These are phyloP conservation scores for Mercenaria mercenaria DNA, from an alignment of 1,140 invertebrate genomes.

Conservation along the genomic window DNA sequence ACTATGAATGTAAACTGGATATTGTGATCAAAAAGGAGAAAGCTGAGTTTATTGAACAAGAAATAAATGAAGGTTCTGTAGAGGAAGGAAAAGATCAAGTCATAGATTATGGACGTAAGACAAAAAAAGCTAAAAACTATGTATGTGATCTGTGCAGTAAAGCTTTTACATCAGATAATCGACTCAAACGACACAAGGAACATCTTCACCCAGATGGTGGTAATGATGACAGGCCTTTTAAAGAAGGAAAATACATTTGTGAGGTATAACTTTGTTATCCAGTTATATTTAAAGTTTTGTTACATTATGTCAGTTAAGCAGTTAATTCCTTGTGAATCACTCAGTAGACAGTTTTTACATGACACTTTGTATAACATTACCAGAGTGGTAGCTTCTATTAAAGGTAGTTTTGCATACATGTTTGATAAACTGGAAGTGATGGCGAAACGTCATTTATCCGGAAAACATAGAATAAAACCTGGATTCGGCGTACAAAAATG, in stretches of 20 bases:
- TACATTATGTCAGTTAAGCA: too few species aligned
- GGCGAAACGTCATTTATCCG: too few species aligned
- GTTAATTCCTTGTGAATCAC: too few species aligned
- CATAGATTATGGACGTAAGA: conserved; percentile 8
- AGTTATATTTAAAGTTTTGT: too few species aligned
- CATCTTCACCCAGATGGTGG: not conserved
- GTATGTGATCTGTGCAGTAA: not conserved
- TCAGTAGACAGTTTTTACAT: too few species aligned
- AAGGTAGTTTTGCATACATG: too few species aligned
- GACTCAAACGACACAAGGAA: not conserved
- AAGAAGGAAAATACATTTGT: conserved; percentile 10
- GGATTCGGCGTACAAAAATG: too few species aligned
- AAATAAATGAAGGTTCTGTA: not conserved
- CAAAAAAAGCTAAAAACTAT: not conserved
- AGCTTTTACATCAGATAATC: conserved; percentile 13
- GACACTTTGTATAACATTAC: too few species aligned
- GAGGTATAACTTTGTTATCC: too few species aligned
- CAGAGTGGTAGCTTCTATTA: too few species aligned
- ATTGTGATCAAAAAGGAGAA: conserved; percentile 1
- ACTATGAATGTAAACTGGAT: not conserved
- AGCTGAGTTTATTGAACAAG: not conserved
- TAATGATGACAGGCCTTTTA: not conserved
- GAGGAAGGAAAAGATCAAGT: not conserved
- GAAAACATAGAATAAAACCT: too few species aligned
- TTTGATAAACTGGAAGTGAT: too few species aligned